These are phyloP conservation scores for Callyntrura guangdongensis DNA, from an alignment of 2,888 invertebrate species.

Conservation along the genomic window DNA sequence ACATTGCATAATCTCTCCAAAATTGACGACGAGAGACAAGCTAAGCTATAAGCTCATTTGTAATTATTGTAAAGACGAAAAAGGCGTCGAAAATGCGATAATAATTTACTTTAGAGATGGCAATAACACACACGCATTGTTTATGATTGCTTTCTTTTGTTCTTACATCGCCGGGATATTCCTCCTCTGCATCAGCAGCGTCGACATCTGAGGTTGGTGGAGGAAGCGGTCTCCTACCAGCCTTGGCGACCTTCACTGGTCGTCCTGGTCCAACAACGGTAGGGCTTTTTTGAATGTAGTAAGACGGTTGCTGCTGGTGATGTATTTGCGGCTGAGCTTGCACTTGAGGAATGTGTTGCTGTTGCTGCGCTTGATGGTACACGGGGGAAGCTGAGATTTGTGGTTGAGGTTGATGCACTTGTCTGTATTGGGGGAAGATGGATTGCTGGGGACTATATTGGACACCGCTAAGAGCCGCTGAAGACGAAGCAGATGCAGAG, in stretches of 20 bases:
- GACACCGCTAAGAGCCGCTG: slow-evolving; percentile 7
- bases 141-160: not conserved
- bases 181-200: slow-evolving; percentile 77
- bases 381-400: slow-evolving; percentile 39
- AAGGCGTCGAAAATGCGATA: slow-evolving; percentile 41
- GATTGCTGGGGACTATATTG: slow-evolving; percentile 69
- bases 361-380: slow-evolving; percentile 49
- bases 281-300: slow-evolving; percentile 78
- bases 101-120: not conserved
- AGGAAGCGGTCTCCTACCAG: not conserved
- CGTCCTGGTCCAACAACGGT: slow-evolving; percentile 34
- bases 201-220: slow-evolving; percentile 48
- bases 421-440: slow-evolving; percentile 68
- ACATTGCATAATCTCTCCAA: slow-evolving; percentile 31
- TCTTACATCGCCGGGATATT: slow-evolving; percentile 83
- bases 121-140: not conserved
- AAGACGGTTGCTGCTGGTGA: slow-evolving; percentile 75
- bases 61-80: slow-evolving; percentile 22
- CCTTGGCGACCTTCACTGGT: slow-evolving; percentile 54
- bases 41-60: slow-evolving; percentile 17
- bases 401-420: slow-evolving; percentile 23
- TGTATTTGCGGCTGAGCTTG: slow-evolving; percentile 51
- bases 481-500: slow-evolving; percentile 28
- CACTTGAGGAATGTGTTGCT: slow-evolving; percentile 17
- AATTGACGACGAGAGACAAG: not conserved